These are phyloP conservation scores for Trachelus stipa DNA, from an alignment of 2,888 invertebrate genomes.

Conservation along the genomic window DNA sequence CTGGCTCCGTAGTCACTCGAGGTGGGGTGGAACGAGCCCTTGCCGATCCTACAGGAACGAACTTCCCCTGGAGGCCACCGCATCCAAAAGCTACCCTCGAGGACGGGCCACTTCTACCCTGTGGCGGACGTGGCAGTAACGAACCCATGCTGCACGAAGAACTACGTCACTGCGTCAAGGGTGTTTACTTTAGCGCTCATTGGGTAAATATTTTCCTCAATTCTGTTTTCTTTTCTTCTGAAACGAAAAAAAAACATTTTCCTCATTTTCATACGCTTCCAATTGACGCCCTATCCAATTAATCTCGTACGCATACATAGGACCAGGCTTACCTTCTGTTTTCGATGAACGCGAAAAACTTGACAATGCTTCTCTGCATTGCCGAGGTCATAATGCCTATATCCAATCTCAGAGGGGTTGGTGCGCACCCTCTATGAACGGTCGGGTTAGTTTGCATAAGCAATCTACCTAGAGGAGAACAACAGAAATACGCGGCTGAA, in stretches of 20 bases:
- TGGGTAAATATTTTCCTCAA: conserved; percentile 75
- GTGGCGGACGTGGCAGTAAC: conserved; percentile 60
- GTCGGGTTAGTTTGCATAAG: conserved; percentile 10
- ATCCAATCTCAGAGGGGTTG: not conserved
- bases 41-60: conserved; percentile 74
- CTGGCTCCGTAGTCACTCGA: conserved; percentile 76
- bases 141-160: conserved; percentile 70
- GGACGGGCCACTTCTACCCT: conserved; percentile 61
- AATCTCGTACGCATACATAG: not conserved
- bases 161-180: conserved; percentile 75
- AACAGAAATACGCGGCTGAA: not conserved
- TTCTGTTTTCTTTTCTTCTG: not conserved
- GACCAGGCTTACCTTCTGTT: not conserved
- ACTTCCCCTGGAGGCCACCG: conserved; percentile 85
- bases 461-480: conserved; percentile 8
- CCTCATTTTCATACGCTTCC: not conserved
- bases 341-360: not conserved
- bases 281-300: not conserved
- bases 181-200: conserved; percentile 89
- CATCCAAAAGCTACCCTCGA: conserved; percentile 65
- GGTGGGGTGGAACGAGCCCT: conserved; percentile 75
- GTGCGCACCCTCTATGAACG: not conserved
- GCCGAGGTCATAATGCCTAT: not conserved
- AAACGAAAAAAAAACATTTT: not conserved
- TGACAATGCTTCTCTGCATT: not conserved